phyloP scores from a whole-genome alignment of 2,888 invertebrate species.

The Lithophane semibrunnea region DNA sequence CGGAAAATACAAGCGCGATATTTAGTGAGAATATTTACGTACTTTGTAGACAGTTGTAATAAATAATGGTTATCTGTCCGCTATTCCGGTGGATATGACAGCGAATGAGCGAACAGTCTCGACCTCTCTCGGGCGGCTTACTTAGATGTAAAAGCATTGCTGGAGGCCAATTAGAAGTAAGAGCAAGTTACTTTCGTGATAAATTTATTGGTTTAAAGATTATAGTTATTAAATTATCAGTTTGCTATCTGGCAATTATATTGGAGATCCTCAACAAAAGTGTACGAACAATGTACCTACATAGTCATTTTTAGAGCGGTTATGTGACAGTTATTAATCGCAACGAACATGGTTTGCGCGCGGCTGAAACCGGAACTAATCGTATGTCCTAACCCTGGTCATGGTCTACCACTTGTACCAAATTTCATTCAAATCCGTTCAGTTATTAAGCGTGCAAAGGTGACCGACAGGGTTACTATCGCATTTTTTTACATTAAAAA shows the following conservation, averaged over 20 bases:
- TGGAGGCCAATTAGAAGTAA: slow-evolving; percentile 37
- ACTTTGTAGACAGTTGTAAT: slow-evolving; percentile 19
- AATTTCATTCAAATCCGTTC: not conserved
- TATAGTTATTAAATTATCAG: slow-evolving; percentile 25
- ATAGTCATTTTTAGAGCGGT: not conserved
- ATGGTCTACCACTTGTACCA: not conserved
- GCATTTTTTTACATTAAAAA: too few relatives aligned
- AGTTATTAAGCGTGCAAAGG: not conserved
- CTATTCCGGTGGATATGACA: slow-evolving; percentile 14
- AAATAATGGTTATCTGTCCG: slow-evolving; percentile 3
- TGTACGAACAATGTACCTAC: not conserved
- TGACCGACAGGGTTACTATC: not conserved
- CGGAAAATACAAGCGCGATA: not conserved
- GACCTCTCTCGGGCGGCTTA: not conserved
- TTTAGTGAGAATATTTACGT: not conserved
- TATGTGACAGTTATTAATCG: not conserved
- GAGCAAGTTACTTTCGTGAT: slow-evolving; percentile 14
- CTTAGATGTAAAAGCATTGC: slow-evolving; percentile 11
- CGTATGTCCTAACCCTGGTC: not conserved
- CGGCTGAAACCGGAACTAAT: too few relatives aligned
- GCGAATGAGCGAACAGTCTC: slow-evolving; percentile 22
- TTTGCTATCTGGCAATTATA: slow-evolving; percentile 18
- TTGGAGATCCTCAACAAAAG: not conserved
- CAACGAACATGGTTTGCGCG: not conserved
- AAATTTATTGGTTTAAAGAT: slow-evolving; percentile 34